phyloP scores from a whole-genome alignment of 2,888 invertebrate genomes.

The Catotricha subobsoleta region DNA sequence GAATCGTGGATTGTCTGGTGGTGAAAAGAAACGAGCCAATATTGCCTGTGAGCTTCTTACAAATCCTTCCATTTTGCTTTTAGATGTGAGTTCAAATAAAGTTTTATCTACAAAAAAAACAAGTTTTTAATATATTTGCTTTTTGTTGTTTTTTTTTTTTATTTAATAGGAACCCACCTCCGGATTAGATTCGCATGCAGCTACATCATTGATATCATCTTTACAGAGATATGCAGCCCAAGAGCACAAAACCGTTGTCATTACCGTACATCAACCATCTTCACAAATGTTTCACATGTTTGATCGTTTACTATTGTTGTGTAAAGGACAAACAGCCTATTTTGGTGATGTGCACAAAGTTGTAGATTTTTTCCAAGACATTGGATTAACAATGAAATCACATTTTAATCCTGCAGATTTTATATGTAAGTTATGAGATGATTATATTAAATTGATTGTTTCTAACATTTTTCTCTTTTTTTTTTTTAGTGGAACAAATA shows the following conservation, averaged over 20 bases:
- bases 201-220: conserved; percentile 51
- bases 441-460: neutral
- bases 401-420: conserved; percentile 77
- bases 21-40: conserved; percentile 67
- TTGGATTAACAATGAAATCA: conserved; percentile 52
- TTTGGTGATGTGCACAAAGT: conserved; percentile 55
- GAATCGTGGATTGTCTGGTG: conserved; percentile 59
- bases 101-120: neutral
- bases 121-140: neutral
- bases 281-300: conserved; percentile 73
- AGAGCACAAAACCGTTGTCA: conserved; percentile 59
- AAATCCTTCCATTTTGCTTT: conserved; percentile 57
- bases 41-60: conserved; percentile 68
- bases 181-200: conserved; percentile 64
- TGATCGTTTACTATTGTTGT: conserved; percentile 50
- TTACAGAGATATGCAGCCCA: conserved; percentile 55
- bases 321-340: conserved; percentile 56
- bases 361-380: conserved; percentile 49
- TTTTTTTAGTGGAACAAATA: conserved; percentile 48
- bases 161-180: conserved; percentile 57
- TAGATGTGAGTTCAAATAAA: conserved; percentile 44
- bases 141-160: conserved; percentile 7
- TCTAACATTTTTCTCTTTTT: conserved; percentile 3
- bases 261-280: conserved; percentile 67
- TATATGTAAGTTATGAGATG: conserved; percentile 41